Conservation (phyloP, 1,140 invertebrate genomes). For the Brachionus asplanchnoidis region DNA sequence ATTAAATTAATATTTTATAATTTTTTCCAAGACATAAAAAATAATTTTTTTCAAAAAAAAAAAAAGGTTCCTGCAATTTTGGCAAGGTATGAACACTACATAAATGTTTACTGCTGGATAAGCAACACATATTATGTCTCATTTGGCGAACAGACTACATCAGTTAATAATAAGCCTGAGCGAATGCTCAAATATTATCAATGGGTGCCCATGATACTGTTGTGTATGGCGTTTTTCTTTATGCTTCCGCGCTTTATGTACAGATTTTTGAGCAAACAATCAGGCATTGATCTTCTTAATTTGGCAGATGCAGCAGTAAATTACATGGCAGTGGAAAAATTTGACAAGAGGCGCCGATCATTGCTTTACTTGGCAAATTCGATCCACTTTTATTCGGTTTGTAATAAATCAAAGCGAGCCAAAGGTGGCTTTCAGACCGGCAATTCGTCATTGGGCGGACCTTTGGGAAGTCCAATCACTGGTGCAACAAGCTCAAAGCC, state of each 20-base stretch:
- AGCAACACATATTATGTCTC: constrained; percentile 41
- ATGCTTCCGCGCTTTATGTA: constrained; percentile 54
- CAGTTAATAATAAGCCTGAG: constrained; percentile 28
- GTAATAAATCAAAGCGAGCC: constrained; percentile 12
- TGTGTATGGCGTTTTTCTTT: constrained; percentile 55
- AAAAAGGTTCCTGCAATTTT: constrained; percentile 31
- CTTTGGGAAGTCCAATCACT: neutral
- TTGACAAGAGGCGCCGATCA: constrained; percentile 15
- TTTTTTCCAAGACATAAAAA: no score
- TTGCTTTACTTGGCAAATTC: constrained; percentile 29
- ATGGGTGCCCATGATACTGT: constrained; percentile 58
- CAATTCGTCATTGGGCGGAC: neutral
- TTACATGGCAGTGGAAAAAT: constrained; percentile 41
- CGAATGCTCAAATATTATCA: constrained; percentile 55
- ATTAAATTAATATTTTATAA: neutral
- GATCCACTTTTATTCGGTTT: constrained; percentile 39
- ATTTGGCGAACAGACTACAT: constrained; percentile 36
- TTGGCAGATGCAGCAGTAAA: constrained; percentile 33
- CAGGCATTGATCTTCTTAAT: constrained; percentile 37
- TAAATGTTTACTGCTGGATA: constrained; percentile 38
- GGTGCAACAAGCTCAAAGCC: constrained; percentile 39
- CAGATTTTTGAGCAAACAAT: constrained; percentile 46
- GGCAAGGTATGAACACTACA: constrained; percentile 28
- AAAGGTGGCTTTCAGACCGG: neutral
- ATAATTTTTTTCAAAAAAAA: no score